Percentiles rank a stretch among this genome's conserved stretches.
phyloP scores from a whole-genome alignment of 2,888 invertebrate species.

The Shargacucullia verbasci region DNA sequence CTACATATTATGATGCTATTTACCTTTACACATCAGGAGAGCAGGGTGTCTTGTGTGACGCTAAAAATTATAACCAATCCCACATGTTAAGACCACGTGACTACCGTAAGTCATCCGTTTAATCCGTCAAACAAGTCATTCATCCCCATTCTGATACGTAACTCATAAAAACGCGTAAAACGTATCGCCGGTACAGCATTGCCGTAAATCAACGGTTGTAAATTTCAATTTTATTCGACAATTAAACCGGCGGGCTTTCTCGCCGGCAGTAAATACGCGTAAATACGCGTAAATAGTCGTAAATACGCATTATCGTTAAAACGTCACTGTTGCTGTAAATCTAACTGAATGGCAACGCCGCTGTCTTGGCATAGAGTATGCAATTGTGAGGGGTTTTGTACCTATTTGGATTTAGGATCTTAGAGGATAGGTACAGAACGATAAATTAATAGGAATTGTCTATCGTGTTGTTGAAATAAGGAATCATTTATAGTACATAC shows the following conservation, averaged over 20 bases:
- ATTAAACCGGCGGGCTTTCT: conserved; percentile 87
- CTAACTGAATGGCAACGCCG: conserved; percentile 70
- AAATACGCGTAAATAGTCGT: conserved; percentile 87
- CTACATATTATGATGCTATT: too few relatives aligned
- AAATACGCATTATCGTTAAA: conserved; percentile 89
- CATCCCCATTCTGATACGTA: conserved; percentile 46
- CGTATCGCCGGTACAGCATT: conserved; percentile 60
- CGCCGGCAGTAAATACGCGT: conserved; percentile 83
- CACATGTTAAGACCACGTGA: conserved; percentile 8
- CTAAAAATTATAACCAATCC: too few relatives aligned
- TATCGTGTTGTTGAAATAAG: too few relatives aligned
- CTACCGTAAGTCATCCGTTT: conserved; percentile 24
- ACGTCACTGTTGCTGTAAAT: conserved; percentile 85
- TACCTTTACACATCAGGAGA: too few relatives aligned
- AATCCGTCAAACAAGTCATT: conserved; percentile 54
- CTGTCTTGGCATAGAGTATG: conserved; percentile 69
- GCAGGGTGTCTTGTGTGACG: too few relatives aligned
- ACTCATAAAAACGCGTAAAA: conserved; percentile 72
- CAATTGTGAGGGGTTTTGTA: conserved; percentile 16
- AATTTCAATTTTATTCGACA: conserved; percentile 88
- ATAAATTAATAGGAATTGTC: too few relatives aligned
- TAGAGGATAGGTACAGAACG: conserved; percentile 1
- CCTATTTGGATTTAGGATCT: conserved; percentile 31
- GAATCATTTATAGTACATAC: too few relatives aligned
- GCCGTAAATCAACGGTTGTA: conserved; percentile 83